Base-by-base conservation (phyloP, 2,113 vertebrate genomes). In the Cyprinus carpio region DNA sequence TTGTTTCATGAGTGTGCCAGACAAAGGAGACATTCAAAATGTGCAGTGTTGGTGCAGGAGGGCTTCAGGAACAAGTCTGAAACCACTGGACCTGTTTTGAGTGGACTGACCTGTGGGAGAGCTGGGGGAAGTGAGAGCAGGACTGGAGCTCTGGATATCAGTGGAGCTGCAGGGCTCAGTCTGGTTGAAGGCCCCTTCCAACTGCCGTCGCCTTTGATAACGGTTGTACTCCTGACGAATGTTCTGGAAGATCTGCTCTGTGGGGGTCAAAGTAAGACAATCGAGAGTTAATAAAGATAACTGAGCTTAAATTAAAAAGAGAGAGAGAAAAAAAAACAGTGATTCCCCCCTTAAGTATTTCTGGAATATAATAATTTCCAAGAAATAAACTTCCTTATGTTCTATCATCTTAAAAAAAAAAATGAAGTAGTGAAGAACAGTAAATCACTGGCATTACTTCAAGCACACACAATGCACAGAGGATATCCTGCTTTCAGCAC, bases 201-300 rank as follows among this genome's bases (percentile, higher is more conserved):
- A 92, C 91, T 97, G 96, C 92, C 96, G 95, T 91, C 96, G 94
- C 93, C 96, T 95, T 93, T 97, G 96, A 91, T 96, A 96, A 82
- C 96, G 96, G 90, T 93, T 97, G 92, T 97, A 97, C 94, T 97
- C 96, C 93, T 97, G 96, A 89, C 96, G 96, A 88, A 97, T 95
- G 93, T 97, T 97, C 92, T 96, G 96, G 92, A 97, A 97, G 93
- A 97, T 97, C 93, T 97, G 96, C 93, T 97, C 96, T 97, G 92
- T 88, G 82, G 34, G 75, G 46, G 46, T 82, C 20, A n/a, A n/a
- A n/a, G 46, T 3, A 11, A 76, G 84, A 85, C 84, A 71, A 54
- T 29, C 29, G 8, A 80, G 62, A 71, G 16, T 74, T 23, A 9
- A 27, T 4, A n/a, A n/a, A 10, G 2, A 6, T 11, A 71, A 40